Base-by-base conservation (phyloP, 1,140 invertebrate genomes). In the Drusus annulatus region DNA sequence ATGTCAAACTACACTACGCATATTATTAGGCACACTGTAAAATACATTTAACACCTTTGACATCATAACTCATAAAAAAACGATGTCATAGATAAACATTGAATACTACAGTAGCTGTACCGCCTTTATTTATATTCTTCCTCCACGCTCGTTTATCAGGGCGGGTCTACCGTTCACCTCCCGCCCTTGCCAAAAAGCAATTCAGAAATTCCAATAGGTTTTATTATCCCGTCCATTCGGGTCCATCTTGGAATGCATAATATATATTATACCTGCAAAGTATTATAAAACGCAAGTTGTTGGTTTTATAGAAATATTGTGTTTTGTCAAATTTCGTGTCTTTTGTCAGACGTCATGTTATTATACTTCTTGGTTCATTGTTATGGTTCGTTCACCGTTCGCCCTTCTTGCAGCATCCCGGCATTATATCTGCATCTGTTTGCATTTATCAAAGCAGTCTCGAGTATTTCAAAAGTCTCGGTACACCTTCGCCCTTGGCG, bases 401-500 rank as follows among this genome's bases (percentile, higher is more conserved):
- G 17, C 68, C 52, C 71, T 19, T 16, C 7, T 45, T 13, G 36
- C 36, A 10, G 36, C 36, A 45, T 45, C 17, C 16, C 60, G 23
- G 21, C 60, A 74, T 60, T 69, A 60, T 31, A 31, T 6, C 62
- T 77, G 36, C 76, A 78, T 78, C 77, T 71, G 77, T 71, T 31
- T 79, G 71, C 77, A 54, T 69, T 58, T 51, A 60, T 74, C 78
- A 74, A 74, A 80, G 71, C 45, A 71, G 68, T 74, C 68, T 62
- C 45, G 31, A 60, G 52, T 71, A 69, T 56, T 69, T 51, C n/a
- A 19, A 45, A 69, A 51, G 65, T 50, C 75, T 80, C 75, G 79
- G 52, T 80, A 68, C 50, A 45, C 36, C 8, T 45, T 45, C 36
- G 10, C 36, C 36, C 60, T 80, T 76, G 19, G 45, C 73, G 15